Evolutionary conservation across 2,113 vertebrate genomes (phyloP).

Genomic region (Conger conger): DNA sequence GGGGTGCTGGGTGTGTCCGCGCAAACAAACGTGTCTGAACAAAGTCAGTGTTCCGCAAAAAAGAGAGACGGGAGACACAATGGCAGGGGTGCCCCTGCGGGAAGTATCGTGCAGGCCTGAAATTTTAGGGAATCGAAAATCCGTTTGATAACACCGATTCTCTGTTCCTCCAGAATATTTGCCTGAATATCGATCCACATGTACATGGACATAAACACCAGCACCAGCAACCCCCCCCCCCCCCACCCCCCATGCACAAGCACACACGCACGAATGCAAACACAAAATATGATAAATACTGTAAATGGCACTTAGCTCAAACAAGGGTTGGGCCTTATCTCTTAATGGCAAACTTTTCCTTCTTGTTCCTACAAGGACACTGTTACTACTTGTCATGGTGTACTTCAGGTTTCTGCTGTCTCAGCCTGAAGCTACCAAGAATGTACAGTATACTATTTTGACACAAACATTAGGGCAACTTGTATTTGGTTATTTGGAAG

Average conservation of each 20-base stretch:
- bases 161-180: background rate
- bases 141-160: background rate
- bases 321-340: background rate
- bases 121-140: slow-evolving; percentile 28
- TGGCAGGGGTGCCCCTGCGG: background rate
- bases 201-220: too few relatives aligned
- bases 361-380: too few relatives aligned
- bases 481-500: too few relatives aligned
- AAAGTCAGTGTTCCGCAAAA: background rate
- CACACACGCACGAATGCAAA: background rate
- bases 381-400: background rate
- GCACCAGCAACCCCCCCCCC: too few relatives aligned
- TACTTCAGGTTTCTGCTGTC: background rate
- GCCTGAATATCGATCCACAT: background rate
- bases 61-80: background rate
- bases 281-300: slow-evolving; percentile 27
- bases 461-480: too few relatives aligned
- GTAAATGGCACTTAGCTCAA: background rate
- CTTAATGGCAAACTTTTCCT: background rate
- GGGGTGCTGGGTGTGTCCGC: background rate
- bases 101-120: background rate
- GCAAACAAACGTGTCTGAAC: background rate
- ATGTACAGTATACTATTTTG: too few relatives aligned
- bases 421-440: background rate
- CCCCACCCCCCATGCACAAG: background rate